phyloP scores from a whole-genome alignment of 2,888 invertebrate genomes.

The Drosophila mulleri region DNA sequence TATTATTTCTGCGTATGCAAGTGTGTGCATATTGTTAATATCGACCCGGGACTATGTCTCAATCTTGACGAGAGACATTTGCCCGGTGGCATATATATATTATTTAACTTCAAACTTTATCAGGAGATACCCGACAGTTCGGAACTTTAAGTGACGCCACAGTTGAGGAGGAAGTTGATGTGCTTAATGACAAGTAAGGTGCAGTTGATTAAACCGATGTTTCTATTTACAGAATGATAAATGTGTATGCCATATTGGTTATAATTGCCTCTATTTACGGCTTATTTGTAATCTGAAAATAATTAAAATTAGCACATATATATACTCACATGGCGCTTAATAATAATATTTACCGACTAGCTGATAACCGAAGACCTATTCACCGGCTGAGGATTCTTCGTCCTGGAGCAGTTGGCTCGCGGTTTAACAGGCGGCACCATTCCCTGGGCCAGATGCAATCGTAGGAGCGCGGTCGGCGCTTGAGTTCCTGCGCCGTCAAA shows the following conservation, averaged over 20 bases:
- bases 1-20: background rate
- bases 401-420: background rate
- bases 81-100: constrained; percentile 42
- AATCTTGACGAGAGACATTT: constrained; percentile 50
- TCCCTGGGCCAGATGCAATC: constrained; percentile 28
- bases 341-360: background rate
- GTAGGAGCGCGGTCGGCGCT: background rate
- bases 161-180: constrained; percentile 13
- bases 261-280: background rate
- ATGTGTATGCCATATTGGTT: background rate
- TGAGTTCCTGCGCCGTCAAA: background rate
- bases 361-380: background rate
- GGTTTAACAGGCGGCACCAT: constrained; percentile 9
- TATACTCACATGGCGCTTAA: background rate
- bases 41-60: constrained; percentile 55
- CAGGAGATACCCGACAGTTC: constrained; percentile 39
- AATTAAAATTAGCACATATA: background rate
- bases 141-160: constrained; percentile 38
- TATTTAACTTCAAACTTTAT: constrained; percentile 35
- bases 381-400: background rate
- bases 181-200: constrained; percentile 45
- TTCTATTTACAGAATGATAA: background rate
- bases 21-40: constrained; percentile 8
- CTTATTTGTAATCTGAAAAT: background rate
- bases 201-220: background rate